phyloP scores from a whole-genome alignment of 2,797 vertebrate species.

The Rhadinocentrus ornatus region DNA sequence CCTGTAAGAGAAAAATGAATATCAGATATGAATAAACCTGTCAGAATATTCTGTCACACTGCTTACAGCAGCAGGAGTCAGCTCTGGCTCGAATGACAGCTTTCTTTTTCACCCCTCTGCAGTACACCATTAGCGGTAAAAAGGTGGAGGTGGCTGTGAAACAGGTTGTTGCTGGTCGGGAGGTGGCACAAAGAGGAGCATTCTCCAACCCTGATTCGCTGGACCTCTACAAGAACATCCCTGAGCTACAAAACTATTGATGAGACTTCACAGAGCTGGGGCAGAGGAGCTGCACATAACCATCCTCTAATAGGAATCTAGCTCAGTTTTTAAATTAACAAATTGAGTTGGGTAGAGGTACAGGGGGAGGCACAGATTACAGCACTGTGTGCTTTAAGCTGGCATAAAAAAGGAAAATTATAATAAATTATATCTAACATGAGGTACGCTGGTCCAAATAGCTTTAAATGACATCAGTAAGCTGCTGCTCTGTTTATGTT shows the following conservation, averaged over 20 bases:
- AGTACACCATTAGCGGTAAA: slow-evolving; percentile 98
- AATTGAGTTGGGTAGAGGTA: slow-evolving; percentile 17
- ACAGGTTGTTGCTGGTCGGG: slow-evolving; percentile 90
- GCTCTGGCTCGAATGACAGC: slow-evolving; percentile 11
- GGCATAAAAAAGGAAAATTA: slow-evolving; percentile 9
- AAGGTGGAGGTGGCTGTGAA: slow-evolving; percentile 98
- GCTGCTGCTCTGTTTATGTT: slow-evolving; percentile 16
- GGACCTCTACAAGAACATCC: slow-evolving; percentile 93
- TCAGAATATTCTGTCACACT: slow-evolving; percentile 17
- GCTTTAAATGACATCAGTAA: slow-evolving; percentile 13
- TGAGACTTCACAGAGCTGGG: neutral
- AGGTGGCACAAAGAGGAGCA: slow-evolving; percentile 88
- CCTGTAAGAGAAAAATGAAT: slow-evolving; percentile 83
- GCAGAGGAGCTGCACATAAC: slow-evolving; percentile 5
- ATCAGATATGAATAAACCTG: slow-evolving; percentile 25
- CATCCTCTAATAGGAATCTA: neutral
- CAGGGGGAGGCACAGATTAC: slow-evolving; percentile 8
- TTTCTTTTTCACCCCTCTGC: slow-evolving; percentile 37
- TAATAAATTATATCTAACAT: neutral
- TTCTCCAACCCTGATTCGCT: slow-evolving; percentile 95
- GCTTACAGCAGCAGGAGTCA: slow-evolving; percentile 11
- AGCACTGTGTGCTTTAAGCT: slow-evolving; percentile 8
- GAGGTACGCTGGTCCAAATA: slow-evolving; percentile 8
- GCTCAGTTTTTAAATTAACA: slow-evolving; percentile 39
- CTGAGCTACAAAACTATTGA: slow-evolving; percentile 92